Evolutionary conservation across 1,140 invertebrate genomes (phyloP).

Genomic region (Orchestia grillus): DNA sequence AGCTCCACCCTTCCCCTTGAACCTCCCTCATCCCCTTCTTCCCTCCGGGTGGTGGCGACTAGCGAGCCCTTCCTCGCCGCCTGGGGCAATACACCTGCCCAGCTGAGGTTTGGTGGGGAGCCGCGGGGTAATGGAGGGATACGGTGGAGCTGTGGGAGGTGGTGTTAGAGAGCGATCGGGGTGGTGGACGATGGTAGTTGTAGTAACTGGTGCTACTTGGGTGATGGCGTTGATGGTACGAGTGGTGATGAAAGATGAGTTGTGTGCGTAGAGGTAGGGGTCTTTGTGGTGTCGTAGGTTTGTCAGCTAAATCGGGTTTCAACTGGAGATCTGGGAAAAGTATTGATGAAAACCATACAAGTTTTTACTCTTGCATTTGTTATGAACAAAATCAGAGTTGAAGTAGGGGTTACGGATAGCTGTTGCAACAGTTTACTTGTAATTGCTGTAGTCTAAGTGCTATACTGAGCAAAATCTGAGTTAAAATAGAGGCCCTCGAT

Average conservation of each 20-base stretch:
- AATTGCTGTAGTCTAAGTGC: too few species aligned
- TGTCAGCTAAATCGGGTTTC: background rate
- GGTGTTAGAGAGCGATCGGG: background rate
- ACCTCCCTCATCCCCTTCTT: background rate
- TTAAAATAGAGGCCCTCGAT: too few species aligned
- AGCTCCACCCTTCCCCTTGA: background rate
- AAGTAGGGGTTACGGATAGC: background rate
- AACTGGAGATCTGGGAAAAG: background rate
- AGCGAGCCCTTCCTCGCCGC: conserved; percentile 13
- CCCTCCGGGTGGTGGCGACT: background rate
- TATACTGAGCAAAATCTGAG: too few species aligned
- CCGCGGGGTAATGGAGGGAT: too few species aligned
- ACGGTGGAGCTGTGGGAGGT: background rate
- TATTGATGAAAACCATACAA: background rate
- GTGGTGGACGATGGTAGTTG: background rate
- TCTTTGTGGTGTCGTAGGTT: background rate
- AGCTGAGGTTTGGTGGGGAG: conserved; percentile 32
- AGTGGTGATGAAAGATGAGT: background rate
- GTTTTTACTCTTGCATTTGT: background rate
- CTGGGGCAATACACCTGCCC: conserved; percentile 44
- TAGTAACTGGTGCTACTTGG: background rate
- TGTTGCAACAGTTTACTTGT: too few species aligned
- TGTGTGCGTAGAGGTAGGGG: background rate
- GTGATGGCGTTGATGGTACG: background rate
- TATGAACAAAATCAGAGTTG: background rate